Percentiles rank a stretch among this genome's conserved stretches.
These are phyloP conservation scores for Polydrusus cervinus DNA, from an alignment of 2,888 invertebrate genomes.

Conservation along the genomic window DNA sequence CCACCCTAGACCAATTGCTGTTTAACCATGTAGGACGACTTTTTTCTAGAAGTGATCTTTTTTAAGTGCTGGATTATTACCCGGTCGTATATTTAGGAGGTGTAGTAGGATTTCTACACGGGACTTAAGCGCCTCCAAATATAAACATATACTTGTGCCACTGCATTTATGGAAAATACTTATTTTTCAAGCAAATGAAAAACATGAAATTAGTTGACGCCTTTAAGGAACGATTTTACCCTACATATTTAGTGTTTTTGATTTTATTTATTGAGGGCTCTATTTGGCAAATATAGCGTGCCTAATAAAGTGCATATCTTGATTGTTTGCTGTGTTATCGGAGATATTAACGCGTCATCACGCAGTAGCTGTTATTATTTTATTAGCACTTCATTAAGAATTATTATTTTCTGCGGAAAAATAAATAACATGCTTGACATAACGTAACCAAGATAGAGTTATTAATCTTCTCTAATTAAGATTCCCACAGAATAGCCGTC, in stretches of 20 bases:
- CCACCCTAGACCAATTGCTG: too few species aligned
- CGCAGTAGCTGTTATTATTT: neutral
- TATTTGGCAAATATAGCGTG: neutral
- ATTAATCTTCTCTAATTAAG: neutral
- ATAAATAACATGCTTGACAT: slow-evolving; percentile 1
- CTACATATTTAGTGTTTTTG: neutral
- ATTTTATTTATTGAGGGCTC: neutral
- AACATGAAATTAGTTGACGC: too few species aligned
- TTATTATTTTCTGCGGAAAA: slow-evolving; percentile 13
- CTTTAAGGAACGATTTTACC: neutral
- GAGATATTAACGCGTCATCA: slow-evolving; percentile 5
- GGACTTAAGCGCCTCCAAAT: too few species aligned
- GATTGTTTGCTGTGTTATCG: slow-evolving; percentile 4
- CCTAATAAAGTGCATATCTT: slow-evolving; percentile 4
- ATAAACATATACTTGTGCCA: too few species aligned
- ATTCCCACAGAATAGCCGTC: neutral
- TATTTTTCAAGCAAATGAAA: too few species aligned
- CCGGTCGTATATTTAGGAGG: too few species aligned
- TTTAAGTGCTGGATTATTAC: too few species aligned
- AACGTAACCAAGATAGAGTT: neutral
- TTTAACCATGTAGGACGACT: too few species aligned
- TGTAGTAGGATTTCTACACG: too few species aligned
- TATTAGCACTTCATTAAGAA: slow-evolving; percentile 2
- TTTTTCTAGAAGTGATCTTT: too few species aligned
- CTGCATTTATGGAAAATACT: too few species aligned